Evolutionary conservation across 1,140 invertebrate genomes (phyloP), one percentile per base, ranked within the genome.

Genomic region (Olivierus martensii): DNA sequence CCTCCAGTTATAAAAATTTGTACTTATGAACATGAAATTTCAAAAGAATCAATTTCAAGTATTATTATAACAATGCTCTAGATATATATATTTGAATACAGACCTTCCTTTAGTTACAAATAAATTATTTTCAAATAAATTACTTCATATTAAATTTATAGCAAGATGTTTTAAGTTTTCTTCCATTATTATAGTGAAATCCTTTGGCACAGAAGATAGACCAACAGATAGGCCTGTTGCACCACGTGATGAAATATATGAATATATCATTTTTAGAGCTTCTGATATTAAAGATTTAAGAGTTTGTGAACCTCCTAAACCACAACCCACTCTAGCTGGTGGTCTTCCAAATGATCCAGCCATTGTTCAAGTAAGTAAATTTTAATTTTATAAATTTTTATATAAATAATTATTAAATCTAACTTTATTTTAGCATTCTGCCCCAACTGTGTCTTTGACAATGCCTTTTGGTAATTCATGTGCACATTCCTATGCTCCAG

Each of bases 231-330:
- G 84, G 67, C 89, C 88, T 52, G 91, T 99, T 37, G 82, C 87
- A 41, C 85, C 92, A 41, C 84, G 95, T 67, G 91, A 90, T 74
- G 92, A 98, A 71, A 82, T 99, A 36, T 99, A 97, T 73, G 95
- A 99, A 65, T 97, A 94, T 69, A 99, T 99, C 60, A 80, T 99
- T 48, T 99, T 99, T 72, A 76, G 94, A 58, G 95, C 93, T 28
- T 83, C 87, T 60, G 95, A 99, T 69, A 99, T 99, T 64, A 99
- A 99, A 73, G 95, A 99, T 69, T 90, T 99, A 62, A 80, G 90
- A 68, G 91, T 99, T 1, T 79, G 79, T 66, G 78, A 80, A 53
- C 80, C 94, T 42, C 76, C 78, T 14, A 77, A 79, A 53, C 81
- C 94, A 44, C 75, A 77, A n/a, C 62, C 68, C 39, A 64, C 66